Percentiles rank a stretch among this genome's conserved stretches.
These are phyloP conservation scores for Odobenus rosmarus DNA, from an alignment of 2,113 vertebrate genomes.

Conservation along the genomic window DNA sequence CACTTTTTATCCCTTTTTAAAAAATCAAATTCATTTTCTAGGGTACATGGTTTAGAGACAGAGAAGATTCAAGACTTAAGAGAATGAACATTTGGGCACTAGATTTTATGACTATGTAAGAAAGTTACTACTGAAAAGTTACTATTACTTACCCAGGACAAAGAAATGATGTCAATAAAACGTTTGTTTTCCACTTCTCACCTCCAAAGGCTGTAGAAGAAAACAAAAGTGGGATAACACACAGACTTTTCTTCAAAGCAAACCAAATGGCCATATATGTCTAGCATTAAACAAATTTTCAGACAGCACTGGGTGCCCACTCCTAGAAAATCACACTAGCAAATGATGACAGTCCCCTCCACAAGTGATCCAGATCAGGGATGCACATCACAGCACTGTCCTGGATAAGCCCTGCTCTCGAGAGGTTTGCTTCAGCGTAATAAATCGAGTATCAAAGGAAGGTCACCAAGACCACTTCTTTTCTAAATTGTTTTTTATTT, in stretches of 20 bases:
- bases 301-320: neutral
- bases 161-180: conserved; percentile 96
- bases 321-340: neutral
- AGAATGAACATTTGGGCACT: neutral
- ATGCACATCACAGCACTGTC: neutral
- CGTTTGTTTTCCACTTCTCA: conserved; percentile 99
- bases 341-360: neutral
- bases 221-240: conserved; percentile 55
- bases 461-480: neutral
- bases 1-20: neutral
- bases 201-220: conserved; percentile 95
- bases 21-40: conserved; percentile 48
- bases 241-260: conserved; percentile 8
- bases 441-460: neutral
- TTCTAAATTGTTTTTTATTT: neutral
- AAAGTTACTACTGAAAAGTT: neutral
- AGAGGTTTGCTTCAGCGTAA: neutral
- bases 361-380: neutral
- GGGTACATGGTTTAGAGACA: conserved; percentile 46
- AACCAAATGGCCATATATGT: neutral
- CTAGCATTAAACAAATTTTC: neutral
- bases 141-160: conserved; percentile 93
- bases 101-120: neutral
- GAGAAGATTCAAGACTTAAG: conserved; percentile 48
- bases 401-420: neutral